Base-by-base conservation (phyloP, 2,113 vertebrate genomes). In the Aphelocoma coerulescens region DNA sequence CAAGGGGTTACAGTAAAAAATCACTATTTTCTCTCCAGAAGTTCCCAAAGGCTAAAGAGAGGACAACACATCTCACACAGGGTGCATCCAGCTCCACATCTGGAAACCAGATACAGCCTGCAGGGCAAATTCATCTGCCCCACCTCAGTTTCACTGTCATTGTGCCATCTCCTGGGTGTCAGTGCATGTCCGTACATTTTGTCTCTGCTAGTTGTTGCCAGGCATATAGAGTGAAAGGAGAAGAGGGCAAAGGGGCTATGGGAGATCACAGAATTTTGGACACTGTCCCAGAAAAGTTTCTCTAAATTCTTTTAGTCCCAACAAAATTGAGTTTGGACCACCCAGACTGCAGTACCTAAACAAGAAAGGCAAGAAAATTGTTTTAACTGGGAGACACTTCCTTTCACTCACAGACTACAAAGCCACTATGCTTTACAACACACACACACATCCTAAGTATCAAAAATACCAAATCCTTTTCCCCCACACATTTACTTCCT, bases 71-170 rank as follows among this genome's bases (percentile, higher is more conserved):
- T 59, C 41, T 65, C 67, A 43, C 78, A 37, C 7, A 14, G 71
- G 43, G 57, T 41, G 52, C 43, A 46, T 33, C n/a, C 35, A 83
- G 49, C 41, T 61, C 33, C 67, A 73, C 86, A 92, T 93, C 71
- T 91, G 91, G 86, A 68, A 88, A 76, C 2, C 86, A 90, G 54
- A 88, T 2, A 27, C 28, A 93, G 52, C 62, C 88, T 92, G 67
- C 22, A 68, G 69, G 48, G 63, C n/a, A 54, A 73, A 75, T 19
- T 18, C 48, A 23, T 51, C 88, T 39, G 20, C 32, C 16, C 21
- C 1, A 2, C 13, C 19, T 15, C 39, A 1, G 21, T 27, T 28
- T 44, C 17, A 15, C 0, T 58, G 61, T 12, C 28, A 6, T 1
- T 37, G 76, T 73, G 71, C 58, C 37, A 65, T 24, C 54, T n/a